Evolutionary conservation across 2,797 vertebrate species (phyloP), one percentile per base, ranked within the genome.

Genomic region (Chanos chanos): DNA sequence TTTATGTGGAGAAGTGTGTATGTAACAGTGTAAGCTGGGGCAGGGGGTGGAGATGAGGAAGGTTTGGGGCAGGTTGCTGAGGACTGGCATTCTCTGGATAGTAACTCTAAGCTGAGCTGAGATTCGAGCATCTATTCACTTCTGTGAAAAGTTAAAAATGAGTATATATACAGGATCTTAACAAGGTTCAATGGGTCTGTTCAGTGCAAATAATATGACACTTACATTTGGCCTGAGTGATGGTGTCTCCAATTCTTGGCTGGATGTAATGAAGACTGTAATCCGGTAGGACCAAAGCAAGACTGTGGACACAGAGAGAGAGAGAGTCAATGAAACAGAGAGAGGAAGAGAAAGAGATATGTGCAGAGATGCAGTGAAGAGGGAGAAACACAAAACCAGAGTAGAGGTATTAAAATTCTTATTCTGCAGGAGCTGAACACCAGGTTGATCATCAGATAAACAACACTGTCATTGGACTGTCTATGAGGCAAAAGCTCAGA

Each of bases 161-260:
- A 51, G 2, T 13, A 19, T 19, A 16, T 48, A 33, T n/a, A n/a
- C n/a, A n/a, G n/a, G n/a, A n/a, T n/a, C n/a, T n/a, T n/a, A n/a
- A n/a, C n/a, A n/a, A n/a, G n/a, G n/a, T n/a, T n/a, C n/a, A n/a
- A n/a, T n/a, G n/a, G n/a, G n/a, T n/a, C n/a, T n/a, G n/a, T n/a
- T 18, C 57, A 62, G 28, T 36, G 4, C 36, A 58, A 65, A 61
- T 37, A 25, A 31, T n/a, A n/a, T n/a, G 25, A 59, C 83, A 94
- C 95, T 96, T 92, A 99, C 96, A 96, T 91, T 79, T 95, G 49
- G 95, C 95, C 85, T 97, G 94, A 72, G 74, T 91, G 83, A 96
- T 93, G 33, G 90, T 89, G 84, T 98, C 95, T 47, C 92, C 92
- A 73, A 97, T 90, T 59, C 83, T 91, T 66, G 96, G 92, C 72